These are phyloP conservation scores for Suncus etruscus DNA, from an alignment of 2,113 vertebrate genomes.

Conservation along the genomic window DNA sequence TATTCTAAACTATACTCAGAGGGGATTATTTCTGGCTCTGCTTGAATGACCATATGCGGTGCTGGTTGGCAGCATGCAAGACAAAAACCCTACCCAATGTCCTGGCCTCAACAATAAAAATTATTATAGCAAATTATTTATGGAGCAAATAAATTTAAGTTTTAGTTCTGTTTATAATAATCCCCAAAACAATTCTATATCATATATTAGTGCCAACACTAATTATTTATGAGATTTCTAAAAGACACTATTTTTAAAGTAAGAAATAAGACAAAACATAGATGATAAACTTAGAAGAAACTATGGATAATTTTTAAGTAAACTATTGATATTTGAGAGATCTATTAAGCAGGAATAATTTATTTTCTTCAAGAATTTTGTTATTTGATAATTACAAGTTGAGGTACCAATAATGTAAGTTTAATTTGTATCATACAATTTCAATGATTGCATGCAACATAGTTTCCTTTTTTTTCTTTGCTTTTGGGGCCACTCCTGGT, in stretches of 20 bases:
- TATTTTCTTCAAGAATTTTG: constrained; percentile 6
- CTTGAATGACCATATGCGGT: no score
- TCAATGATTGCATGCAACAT: not conserved
- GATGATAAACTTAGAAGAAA: constrained; percentile 3
- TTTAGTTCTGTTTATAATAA: not conserved
- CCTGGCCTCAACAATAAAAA: no score
- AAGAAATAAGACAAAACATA: not conserved
- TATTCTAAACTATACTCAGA: no score
- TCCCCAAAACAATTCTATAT: not conserved
- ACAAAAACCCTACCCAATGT: no score
- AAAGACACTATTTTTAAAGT: not conserved
- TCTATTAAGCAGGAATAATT: not conserved
- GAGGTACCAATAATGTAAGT: not conserved
- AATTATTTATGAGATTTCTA: constrained; percentile 6
- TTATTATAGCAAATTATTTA: not conserved
- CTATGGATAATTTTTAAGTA: not conserved
- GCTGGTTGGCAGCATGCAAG: no score
- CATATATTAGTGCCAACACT: not conserved
- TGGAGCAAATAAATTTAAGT: constrained; percentile 24
- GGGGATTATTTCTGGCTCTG: no score
- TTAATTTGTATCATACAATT: constrained; percentile 13
- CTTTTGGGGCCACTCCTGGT: no score
- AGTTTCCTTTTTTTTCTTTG: no score
- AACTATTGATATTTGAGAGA: not conserved
- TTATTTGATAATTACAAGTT: not conserved